A percentile compares a stretch with the other conserved stretches of the same genome.
phyloP scores from a whole-genome alignment of 2,797 vertebrate genomes.

The Myripristis murdjan region DNA sequence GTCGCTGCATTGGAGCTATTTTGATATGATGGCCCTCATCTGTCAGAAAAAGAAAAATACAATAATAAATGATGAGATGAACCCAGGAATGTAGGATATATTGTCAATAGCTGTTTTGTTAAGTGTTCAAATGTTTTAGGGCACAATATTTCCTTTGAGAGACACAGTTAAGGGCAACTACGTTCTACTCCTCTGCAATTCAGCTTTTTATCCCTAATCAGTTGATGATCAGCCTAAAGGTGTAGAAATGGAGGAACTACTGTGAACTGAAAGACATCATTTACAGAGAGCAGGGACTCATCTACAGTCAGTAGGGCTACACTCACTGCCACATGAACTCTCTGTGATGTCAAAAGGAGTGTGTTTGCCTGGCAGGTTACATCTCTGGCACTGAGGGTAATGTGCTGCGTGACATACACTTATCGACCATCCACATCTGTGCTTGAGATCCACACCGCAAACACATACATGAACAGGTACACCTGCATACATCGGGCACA shows the following conservation, averaged over 20 bases:
- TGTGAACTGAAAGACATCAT: constrained; percentile 18
- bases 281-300: constrained; percentile 22
- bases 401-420: constrained; percentile 42
- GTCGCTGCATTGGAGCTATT: background rate
- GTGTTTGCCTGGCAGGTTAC: constrained; percentile 39
- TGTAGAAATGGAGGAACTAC: background rate
- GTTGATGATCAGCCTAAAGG: too few relatives aligned
- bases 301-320: constrained; percentile 16
- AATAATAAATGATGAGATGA: constrained; percentile 5
- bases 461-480: constrained; percentile 53
- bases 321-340: constrained; percentile 58
- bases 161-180: background rate
- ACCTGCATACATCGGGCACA: constrained; percentile 35
- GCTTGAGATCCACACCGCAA: constrained; percentile 59
- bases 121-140: background rate
- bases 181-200: constrained; percentile 24
- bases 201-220: background rate
- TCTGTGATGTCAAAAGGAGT: constrained; percentile 47
- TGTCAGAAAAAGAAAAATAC: background rate
- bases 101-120: background rate
- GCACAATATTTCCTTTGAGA: background rate
- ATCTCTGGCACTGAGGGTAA: constrained; percentile 49
- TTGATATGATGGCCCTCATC: too few relatives aligned
- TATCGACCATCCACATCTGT: constrained; percentile 55
- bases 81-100: background rate